Conservation (phyloP, 2,113 vertebrate genomes). For the Tursiops truncatus region DNA sequence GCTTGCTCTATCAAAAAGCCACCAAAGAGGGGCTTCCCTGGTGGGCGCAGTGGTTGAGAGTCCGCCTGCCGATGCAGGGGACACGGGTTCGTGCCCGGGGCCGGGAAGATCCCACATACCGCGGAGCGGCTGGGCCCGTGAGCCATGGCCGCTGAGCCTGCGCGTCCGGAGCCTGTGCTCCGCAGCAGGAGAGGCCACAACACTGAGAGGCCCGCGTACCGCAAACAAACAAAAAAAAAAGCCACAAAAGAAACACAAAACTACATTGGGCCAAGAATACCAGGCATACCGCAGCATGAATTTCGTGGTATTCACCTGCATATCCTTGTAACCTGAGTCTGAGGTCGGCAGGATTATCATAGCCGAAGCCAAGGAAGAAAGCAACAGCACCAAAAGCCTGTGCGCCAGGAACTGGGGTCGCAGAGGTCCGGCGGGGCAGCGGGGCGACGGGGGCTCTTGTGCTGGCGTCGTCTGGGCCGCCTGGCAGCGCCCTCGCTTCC, state of each 20-base stretch:
- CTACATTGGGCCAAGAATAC: constrained; percentile 98
- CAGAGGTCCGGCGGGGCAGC: constrained; percentile 77
- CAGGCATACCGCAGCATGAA: constrained; percentile 98
- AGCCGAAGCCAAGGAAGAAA: constrained; percentile 95
- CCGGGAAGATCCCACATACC: too few relatives aligned
- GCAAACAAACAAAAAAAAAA: constrained; percentile 81
- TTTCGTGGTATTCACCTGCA: constrained; percentile 90
- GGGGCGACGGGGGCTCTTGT: neutral
- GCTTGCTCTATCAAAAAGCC: constrained; percentile 95
- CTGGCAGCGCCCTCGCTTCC: constrained; percentile 22
- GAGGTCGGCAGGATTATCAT: constrained; percentile 95
- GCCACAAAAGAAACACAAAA: constrained; percentile 96
- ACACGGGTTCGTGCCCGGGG: too few relatives aligned
- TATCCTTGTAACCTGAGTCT: constrained; percentile 91
- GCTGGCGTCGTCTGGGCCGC: too few relatives aligned
- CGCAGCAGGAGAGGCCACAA: too few relatives aligned
- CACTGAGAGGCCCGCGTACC: too few relatives aligned
- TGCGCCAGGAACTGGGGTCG: constrained; percentile 89
- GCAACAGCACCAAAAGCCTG: constrained; percentile 87
- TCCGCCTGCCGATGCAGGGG: too few relatives aligned
- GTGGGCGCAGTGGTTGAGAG: too few relatives aligned
- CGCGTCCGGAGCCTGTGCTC: too few relatives aligned
- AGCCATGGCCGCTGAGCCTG: too few relatives aligned
- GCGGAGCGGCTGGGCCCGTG: too few relatives aligned
- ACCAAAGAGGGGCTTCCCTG: constrained; percentile 85